Conservation (phyloP, 2,888 invertebrate species). For the Rosalia funebris region DNA sequence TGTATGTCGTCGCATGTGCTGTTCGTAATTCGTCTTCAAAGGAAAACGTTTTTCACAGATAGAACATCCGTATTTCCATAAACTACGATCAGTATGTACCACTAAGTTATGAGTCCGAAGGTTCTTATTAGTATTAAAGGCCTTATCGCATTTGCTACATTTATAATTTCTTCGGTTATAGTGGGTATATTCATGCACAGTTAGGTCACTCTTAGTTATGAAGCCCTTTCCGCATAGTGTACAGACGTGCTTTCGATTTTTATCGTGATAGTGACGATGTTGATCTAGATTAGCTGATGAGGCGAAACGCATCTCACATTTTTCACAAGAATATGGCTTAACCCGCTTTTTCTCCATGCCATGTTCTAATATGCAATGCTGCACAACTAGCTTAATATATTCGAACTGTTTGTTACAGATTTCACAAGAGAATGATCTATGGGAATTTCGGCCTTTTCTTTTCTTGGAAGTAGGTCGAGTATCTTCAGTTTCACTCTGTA, state of each 20-base stretch:
- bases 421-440: slow-evolving; percentile 43
- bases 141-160: slow-evolving; percentile 52
- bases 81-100: slow-evolving; percentile 53
- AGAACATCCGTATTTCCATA: slow-evolving; percentile 53
- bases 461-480: slow-evolving; percentile 1
- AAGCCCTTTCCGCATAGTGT: slow-evolving; percentile 61
- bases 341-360: slow-evolving; percentile 46
- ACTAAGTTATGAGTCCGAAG: slow-evolving; percentile 51
- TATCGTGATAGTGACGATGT: slow-evolving; percentile 53
- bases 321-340: slow-evolving; percentile 53
- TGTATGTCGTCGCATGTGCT: slow-evolving; percentile 50
- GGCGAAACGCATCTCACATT: slow-evolving; percentile 50
- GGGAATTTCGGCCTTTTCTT: slow-evolving; percentile 12
- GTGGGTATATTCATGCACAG: slow-evolving; percentile 53
- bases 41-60: slow-evolving; percentile 52
- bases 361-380: slow-evolving; percentile 49
- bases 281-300: slow-evolving; percentile 51
- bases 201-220: slow-evolving; percentile 53
- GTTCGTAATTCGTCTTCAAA: slow-evolving; percentile 51
- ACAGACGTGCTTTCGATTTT: slow-evolving; percentile 51
- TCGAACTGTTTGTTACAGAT: slow-evolving; percentile 46
- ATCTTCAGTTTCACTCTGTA: background rate
- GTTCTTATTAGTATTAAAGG: slow-evolving; percentile 55
- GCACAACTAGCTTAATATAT: slow-evolving; percentile 46
- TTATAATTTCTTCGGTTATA: slow-evolving; percentile 52